Base-by-base conservation (phyloP, 2,113 vertebrate genomes). In the Hylia prasina region DNA sequence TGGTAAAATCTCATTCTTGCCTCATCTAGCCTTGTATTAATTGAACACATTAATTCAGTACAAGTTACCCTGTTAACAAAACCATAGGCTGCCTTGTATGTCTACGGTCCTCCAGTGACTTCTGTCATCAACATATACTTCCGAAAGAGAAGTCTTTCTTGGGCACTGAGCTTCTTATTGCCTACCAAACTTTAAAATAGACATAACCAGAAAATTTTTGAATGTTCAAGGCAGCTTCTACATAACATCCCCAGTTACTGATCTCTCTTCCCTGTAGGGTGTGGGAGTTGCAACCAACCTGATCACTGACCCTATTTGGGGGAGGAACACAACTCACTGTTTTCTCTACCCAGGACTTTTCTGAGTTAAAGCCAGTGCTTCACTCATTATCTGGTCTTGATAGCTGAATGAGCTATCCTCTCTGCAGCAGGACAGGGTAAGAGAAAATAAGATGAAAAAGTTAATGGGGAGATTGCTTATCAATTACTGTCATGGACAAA, bases 291-390 rank as follows among this genome's bases (percentile, higher is more conserved):
- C 19, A 37, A 45, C 5, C 23, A 61, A 13, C 21, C 19, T 87
- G 40, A 15, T 15, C 30, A 51, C 22, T 33, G 35, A 44, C 5
- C 13, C 24, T 76, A 0, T n/a, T 0, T 42, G 23, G 19, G 15
- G 13, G 23, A 82, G 82, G 23, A 57, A 16, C n/a, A 61, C 28
- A 79, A 11, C 9, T 70, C 33, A 13, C 23, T 33, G 6, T 17
- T 68, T 70, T 65, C 13, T 75, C 89, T 50, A 27, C 3, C 9
- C 3, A 27, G 39, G 30, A 7, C 12, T 76, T 45, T 71, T 71
- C 42, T 39, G 58, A 53, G 13, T 76, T 69, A 51, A 13, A 78
- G 15, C 11, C 20, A 27, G 14, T 30, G 24, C 16, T 94, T 76
- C 5, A 13, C 13, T 31, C 48, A 45, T 44, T 44, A 12, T 37